Base-by-base conservation (phyloP, 2,113 vertebrate species). In the Stigmatopora argus region DNA sequence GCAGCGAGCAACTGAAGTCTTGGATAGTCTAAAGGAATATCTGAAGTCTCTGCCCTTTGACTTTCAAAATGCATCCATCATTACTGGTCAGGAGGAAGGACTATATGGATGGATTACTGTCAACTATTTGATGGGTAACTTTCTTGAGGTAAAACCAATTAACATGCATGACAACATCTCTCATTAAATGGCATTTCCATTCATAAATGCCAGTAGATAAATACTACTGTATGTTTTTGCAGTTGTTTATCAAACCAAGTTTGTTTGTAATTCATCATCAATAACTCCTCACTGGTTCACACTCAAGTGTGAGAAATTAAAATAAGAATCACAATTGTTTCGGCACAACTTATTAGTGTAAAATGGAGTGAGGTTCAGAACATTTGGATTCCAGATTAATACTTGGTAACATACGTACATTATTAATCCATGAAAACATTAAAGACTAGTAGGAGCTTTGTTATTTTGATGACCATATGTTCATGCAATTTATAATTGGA, bases 21-120 rank as follows among this genome's bases (percentile, higher is more conserved):
- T 98, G 83, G 64, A 7, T 13, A 89, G 81, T 83, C 85, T 99
- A 81, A 78, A 84, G 69, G 80, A 76, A 69, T 97, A 94, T 89
- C 93, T 99, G 79, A 78, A 80, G 67, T 82, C 89, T 66, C 90
- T 94, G 78, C 93, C 95, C 67, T 96, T 96, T 85, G 78, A 85
- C 58, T 98, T 97, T 89, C 91, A 93, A 85, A 93, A 92, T 65
- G 94, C 93, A 26, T 91, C 94, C 59, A 94, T 98, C 89, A 92
- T 99, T 83, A 92, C 92, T 59, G 96, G 95, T 66, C 90, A 94
- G 82, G 93, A 98, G 72, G 95, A 97, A 88, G 96, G 95, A 51
- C 84, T 97, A 26, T 99, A 96, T 71, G 96, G 96, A 73, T 99
- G 96, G 96, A 92, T 99, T 87, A 96, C 96, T 1, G 95, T 94